Base-by-base conservation (phyloP, 92 coral and sea anemone species). In the Palythoa heliodiscus region DNA sequence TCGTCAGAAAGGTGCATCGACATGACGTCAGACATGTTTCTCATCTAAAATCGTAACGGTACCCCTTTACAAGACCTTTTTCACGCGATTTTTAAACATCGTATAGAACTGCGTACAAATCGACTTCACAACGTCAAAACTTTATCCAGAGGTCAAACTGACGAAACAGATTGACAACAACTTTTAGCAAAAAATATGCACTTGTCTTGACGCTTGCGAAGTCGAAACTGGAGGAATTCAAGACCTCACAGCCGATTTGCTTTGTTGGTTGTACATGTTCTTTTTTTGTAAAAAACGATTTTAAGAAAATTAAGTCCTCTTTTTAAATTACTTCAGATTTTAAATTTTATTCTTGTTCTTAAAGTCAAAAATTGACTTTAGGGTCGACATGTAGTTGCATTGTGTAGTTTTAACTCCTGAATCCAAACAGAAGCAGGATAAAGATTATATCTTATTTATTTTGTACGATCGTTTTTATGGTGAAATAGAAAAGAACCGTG, bases 1-100 rank as follows among this genome's bases (percentile, higher is more conserved):
- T 80, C 13, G 58, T 80, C 14, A 43, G 84, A 63, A 80, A 80
- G 50, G 52, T 64, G 22, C 84, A 80, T 80, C 74, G 73, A 80
- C 84, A 80, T 19, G 74, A 25, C 17, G 12, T 53, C 24, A 66
- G 84, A 80, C 84, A 80, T 9, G 55, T 69, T 2, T 23, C 52
- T 35, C 71, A 80, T 17, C 53, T 80, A 12, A 80, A 43, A 17
- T 80, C 84, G 23, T 80, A 66, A 15, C 66, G 3, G 63, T 48
- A 13, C 19, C 2, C 54, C 38, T 52, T 52, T 3, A 4, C 71
- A 67, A 69, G 47, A 69, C 73, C 3, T 16, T 75, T 75, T 75
- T 75, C 37, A 20, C 13, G 38, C 25, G 37, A 12, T n/a, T 0
- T 50, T 20, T 11, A 76, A 17, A 37, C 48, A 20, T 52, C 48